phyloP scores from a whole-genome alignment of 2,888 invertebrate genomes.

The Therioaphis trifolii region DNA sequence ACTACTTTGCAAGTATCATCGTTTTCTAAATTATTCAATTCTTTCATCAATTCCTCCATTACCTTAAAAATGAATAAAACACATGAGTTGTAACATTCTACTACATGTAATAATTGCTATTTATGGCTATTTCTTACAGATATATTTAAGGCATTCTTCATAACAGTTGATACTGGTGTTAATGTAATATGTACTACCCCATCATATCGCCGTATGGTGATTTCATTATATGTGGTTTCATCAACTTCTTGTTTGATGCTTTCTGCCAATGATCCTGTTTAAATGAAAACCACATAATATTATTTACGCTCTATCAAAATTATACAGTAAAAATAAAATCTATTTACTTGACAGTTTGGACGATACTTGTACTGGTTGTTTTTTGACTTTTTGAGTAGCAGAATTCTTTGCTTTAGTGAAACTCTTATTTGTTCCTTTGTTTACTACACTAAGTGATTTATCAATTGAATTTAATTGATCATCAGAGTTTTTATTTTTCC shows the following conservation, averaged over 20 bases:
- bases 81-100: not conserved
- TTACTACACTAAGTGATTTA: not conserved
- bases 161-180: slow-evolving; percentile 73
- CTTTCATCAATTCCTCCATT: slow-evolving; percentile 80
- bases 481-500: slow-evolving; percentile 53
- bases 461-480: slow-evolving; percentile 15
- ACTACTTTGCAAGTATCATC: slow-evolving; percentile 78
- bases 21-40: slow-evolving; percentile 74
- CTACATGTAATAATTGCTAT: too few species aligned
- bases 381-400: slow-evolving; percentile 39
- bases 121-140: slow-evolving; percentile 70
- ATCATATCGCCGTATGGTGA: slow-evolving; percentile 73
- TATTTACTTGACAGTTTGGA: slow-evolving; percentile 43
- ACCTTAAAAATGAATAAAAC: slow-evolving; percentile 72
- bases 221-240: slow-evolving; percentile 70
- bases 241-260: slow-evolving; percentile 55
- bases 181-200: slow-evolving; percentile 76
- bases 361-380: slow-evolving; percentile 31
- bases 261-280: slow-evolving; percentile 37
- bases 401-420: slow-evolving; percentile 23
- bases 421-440: slow-evolving; percentile 45
- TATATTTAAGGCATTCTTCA: slow-evolving; percentile 74
- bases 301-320: not conserved
- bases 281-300: not conserved
- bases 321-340: not conserved